Conservation (phyloP, 1,140 invertebrate species). For the Drosophila subobscura region DNA sequence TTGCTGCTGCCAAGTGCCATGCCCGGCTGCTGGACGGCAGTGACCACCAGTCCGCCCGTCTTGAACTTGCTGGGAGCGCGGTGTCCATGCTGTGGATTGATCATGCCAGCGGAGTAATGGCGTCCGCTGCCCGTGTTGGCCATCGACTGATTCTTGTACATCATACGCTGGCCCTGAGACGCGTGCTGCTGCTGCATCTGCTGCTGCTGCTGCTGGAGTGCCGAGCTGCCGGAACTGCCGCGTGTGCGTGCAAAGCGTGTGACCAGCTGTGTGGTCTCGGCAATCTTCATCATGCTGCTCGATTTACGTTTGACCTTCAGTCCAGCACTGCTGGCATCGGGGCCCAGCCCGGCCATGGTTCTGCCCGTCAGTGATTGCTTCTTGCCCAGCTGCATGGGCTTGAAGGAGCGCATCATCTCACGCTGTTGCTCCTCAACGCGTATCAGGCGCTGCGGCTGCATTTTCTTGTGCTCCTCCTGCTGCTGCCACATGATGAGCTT, state of each 20-base stretch:
- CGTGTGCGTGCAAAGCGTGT: slow-evolving; percentile 55
- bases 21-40: slow-evolving; percentile 82
- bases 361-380: slow-evolving; percentile 14
- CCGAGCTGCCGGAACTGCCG: slow-evolving; percentile 18
- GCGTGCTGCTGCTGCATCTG: slow-evolving; percentile 36
- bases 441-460: slow-evolving; percentile 36
- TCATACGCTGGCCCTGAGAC: slow-evolving; percentile 38
- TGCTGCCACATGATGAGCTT: slow-evolving; percentile 79
- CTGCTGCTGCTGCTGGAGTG: slow-evolving; percentile 32
- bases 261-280: slow-evolving; percentile 73
- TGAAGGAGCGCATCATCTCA: slow-evolving; percentile 28
- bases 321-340: slow-evolving; percentile 23
- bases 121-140: slow-evolving; percentile 4
- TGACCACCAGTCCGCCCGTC: slow-evolving; percentile 86
- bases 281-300: slow-evolving; percentile 67
- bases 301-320: slow-evolving; percentile 61
- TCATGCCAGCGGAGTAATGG: slow-evolving; percentile 34
- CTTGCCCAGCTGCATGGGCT: slow-evolving; percentile 24
- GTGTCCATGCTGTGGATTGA: background rate
- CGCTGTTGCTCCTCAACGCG: slow-evolving; percentile 45
- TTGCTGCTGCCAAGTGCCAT: slow-evolving; percentile 31
- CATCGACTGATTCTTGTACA: slow-evolving; percentile 45
- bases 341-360: slow-evolving; percentile 5
- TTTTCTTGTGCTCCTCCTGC: slow-evolving; percentile 45
- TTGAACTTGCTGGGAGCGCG: slow-evolving; percentile 84